A percentile compares a stretch with the other conserved stretches of the same genome.
Conservation (phyloP, 2,797 vertebrate genomes). For the Malacoctenus gilli region DNA sequence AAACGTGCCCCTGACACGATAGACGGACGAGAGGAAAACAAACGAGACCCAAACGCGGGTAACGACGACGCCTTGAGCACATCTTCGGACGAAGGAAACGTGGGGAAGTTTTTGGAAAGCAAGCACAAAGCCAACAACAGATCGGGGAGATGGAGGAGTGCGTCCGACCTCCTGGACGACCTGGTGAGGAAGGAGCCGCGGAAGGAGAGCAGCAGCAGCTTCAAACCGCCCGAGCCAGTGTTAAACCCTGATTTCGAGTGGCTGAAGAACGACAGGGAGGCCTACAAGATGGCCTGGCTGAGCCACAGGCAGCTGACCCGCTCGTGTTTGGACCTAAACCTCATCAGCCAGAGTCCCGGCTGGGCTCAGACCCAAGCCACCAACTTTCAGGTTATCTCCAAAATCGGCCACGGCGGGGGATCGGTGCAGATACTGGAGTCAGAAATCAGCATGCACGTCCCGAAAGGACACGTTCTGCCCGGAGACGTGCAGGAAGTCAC, state of each 20-base stretch:
- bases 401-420: conserved; percentile 87
- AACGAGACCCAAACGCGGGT: conserved; percentile 74
- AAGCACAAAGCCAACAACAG: conserved; percentile 74
- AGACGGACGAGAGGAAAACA: conserved; percentile 78
- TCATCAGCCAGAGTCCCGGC: conserved; percentile 91
- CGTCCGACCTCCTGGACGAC: conserved; percentile 90
- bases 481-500: conserved; percentile 92
- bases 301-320: conserved; percentile 93
- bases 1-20: conserved; percentile 64
- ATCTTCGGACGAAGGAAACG: conserved; percentile 89
- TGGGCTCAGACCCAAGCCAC: conserved; percentile 96
- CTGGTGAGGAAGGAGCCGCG: conserved; percentile 75
- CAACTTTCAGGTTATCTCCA: conserved; percentile 85
- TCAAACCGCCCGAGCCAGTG: conserved; percentile 65
- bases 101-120: conserved; percentile 76
- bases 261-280: conserved; percentile 91
- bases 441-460: conserved; percentile 87
- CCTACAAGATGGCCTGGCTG: conserved; percentile 96
- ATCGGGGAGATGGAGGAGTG: conserved; percentile 88
- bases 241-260: conserved; percentile 85
- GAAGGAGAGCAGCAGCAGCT: conserved; percentile 59
- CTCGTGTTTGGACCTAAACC: conserved; percentile 91
- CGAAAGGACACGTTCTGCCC: conserved; percentile 87
- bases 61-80: conserved; percentile 83
- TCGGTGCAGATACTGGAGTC: conserved; percentile 89